phyloP scores from a whole-genome alignment of 2,797 vertebrate genomes.

The Sebastes diploproa region DNA sequence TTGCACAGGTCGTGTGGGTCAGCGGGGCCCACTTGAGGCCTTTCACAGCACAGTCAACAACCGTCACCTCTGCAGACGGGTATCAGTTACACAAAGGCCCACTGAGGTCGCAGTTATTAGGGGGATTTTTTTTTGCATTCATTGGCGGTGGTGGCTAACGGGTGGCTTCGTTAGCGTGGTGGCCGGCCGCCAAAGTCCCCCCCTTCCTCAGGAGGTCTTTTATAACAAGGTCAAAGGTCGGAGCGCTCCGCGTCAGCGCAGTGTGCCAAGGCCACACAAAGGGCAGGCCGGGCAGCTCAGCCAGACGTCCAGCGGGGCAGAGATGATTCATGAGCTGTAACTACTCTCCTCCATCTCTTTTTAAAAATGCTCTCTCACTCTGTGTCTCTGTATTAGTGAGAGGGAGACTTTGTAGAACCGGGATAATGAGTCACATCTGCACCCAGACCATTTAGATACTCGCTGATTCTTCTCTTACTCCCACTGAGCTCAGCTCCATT shows the following conservation, averaged over 20 bases:
- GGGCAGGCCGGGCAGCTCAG: conserved; percentile 40
- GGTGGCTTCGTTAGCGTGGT: conserved; percentile 56
- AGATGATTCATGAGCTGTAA: conserved; percentile 65
- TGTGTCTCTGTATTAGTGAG: conserved; percentile 10
- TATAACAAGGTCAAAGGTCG: conserved; percentile 62
- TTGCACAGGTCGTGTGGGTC: not conserved
- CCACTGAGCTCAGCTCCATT: not conserved
- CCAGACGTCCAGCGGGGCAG: conserved; percentile 34
- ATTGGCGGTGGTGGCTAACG: conserved; percentile 11
- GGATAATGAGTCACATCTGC: conserved; percentile 38
- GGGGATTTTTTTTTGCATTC: conserved; percentile 41
- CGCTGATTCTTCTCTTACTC: conserved; percentile 3
- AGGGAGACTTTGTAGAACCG: not conserved
- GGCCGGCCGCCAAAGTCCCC: conserved; percentile 17
- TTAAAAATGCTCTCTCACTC: not conserved
- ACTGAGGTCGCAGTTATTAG: conserved; percentile 23
- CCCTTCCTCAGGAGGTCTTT: conserved; percentile 54
- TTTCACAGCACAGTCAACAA: conserved; percentile 15
- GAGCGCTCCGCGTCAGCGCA: conserved; percentile 24
- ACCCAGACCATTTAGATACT: not conserved
- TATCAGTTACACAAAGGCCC: conserved; percentile 33
- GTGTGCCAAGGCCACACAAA: conserved; percentile 58
- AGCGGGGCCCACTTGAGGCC: conserved; percentile 44
- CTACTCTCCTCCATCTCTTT: not conserved
- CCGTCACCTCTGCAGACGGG: not conserved